Conservation (phyloP, 2,797 vertebrate species). For the Sebastes goodei region DNA sequence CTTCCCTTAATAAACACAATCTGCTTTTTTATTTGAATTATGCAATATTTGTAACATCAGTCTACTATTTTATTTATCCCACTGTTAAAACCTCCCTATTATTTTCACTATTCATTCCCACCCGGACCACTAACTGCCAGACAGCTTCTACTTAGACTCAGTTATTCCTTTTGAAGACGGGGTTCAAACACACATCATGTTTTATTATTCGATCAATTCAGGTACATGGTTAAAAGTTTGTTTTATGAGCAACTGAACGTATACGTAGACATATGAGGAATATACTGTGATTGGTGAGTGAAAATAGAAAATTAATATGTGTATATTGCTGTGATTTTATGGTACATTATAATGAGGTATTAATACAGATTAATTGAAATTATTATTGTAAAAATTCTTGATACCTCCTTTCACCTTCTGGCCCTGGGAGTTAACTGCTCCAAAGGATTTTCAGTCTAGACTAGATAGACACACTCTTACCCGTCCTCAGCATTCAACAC, state of each 20-base stretch:
- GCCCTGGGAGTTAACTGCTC: background rate
- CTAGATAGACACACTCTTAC: background rate
- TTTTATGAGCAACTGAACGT: background rate
- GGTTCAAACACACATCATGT: background rate
- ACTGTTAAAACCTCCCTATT: background rate
- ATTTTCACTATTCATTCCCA: background rate
- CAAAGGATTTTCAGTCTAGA: background rate
- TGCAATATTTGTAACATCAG: background rate
- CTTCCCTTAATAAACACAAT: background rate
- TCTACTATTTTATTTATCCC: background rate
- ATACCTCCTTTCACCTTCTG: background rate
- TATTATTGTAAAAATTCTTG: fast-evolving
- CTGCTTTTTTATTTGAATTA: background rate
- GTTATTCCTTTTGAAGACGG: background rate
- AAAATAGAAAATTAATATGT: background rate
- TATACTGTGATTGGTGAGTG: background rate
- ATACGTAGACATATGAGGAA: background rate
- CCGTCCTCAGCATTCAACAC: background rate
- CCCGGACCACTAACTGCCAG: background rate
- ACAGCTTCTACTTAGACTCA: background rate
- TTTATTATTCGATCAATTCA: too few species aligned
- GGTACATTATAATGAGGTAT: background rate
- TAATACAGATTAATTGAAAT: background rate
- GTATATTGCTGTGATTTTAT: too few species aligned
- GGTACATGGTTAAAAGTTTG: background rate